phyloP scores from a whole-genome alignment of 2,888 invertebrate genomes.

The Heteromurus nitidus region DNA sequence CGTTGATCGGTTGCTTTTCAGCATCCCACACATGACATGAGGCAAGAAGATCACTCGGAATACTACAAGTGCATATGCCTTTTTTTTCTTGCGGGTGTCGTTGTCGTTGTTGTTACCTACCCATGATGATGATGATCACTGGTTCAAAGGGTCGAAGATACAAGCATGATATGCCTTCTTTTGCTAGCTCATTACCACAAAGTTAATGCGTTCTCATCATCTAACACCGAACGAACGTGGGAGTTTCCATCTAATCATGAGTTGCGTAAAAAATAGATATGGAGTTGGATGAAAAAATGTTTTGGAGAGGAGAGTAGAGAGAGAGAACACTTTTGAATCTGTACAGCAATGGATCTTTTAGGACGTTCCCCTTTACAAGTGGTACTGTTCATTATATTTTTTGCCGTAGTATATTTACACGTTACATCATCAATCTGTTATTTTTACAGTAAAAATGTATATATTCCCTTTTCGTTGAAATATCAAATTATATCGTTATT shows the following conservation, averaged over 20 bases:
- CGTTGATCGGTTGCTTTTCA: constrained; percentile 63
- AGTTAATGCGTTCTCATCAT: constrained; percentile 52
- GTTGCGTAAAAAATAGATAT: constrained; percentile 36
- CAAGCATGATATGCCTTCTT: constrained; percentile 52
- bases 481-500: not conserved
- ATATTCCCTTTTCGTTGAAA: not conserved
- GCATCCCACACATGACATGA: constrained; percentile 54
- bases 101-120: constrained; percentile 28
- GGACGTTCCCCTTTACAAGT: constrained; percentile 56
- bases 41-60: not conserved
- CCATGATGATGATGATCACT: constrained; percentile 35
- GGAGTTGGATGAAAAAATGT: constrained; percentile 23
- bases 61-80: not conserved
- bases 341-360: constrained; percentile 26
- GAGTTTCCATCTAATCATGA: constrained; percentile 58
- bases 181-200: constrained; percentile 56
- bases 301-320: constrained; percentile 5
- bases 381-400: constrained; percentile 34
- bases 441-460: constrained; percentile 9
- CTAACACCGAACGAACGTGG: constrained; percentile 58
- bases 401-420: constrained; percentile 35
- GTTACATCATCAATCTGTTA: constrained; percentile 50
- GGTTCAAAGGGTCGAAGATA: constrained; percentile 55
- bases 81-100: constrained; percentile 43
- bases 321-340: constrained; percentile 46